A percentile compares a stretch with the other conserved stretches of the same genome.
Evolutionary conservation across 2,888 invertebrate species (phyloP).

Genomic region (Marasmarcha lunaedactyla): DNA sequence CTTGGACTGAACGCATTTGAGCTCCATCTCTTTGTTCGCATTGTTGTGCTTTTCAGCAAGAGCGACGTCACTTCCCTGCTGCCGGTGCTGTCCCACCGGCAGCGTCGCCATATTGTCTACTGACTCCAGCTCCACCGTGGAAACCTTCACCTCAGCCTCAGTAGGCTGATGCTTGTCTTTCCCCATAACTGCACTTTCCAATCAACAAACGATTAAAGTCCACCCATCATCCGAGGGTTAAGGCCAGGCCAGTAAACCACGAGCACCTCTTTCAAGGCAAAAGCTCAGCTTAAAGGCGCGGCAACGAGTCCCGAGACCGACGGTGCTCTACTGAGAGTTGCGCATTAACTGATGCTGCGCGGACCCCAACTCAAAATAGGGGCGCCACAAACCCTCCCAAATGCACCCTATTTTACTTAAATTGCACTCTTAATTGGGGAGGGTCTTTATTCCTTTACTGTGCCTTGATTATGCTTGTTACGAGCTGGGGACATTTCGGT

Average conservation of each 20-base stretch:
- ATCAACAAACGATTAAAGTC: conserved; percentile 18
- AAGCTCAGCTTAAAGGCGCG: conserved; percentile 49
- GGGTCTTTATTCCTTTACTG: conserved; percentile 37
- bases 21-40: conserved; percentile 88
- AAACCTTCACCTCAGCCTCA: conserved; percentile 87
- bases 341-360: conserved; percentile 65
- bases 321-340: conserved; percentile 48
- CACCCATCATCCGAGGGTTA: conserved; percentile 19
- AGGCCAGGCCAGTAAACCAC: conserved; percentile 29
- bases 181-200: conserved; percentile 41
- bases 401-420: conserved; percentile 40
- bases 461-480: conserved; percentile 23
- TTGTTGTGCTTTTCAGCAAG: conserved; percentile 86
- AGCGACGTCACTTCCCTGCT: conserved; percentile 76
- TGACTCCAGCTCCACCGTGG: conserved; percentile 88
- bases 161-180: conserved; percentile 61
- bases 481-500: conserved; percentile 17
- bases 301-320: conserved; percentile 37
- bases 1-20: conserved; percentile 86
- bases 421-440: conserved; percentile 41
- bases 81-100: conserved; percentile 83
- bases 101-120: conserved; percentile 91
- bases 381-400: conserved; percentile 47
- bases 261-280: conserved; percentile 32
- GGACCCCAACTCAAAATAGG: conserved; percentile 32